phyloP scores from a whole-genome alignment of 1,140 invertebrate genomes.

The Macrosteles quadrilineatus region DNA sequence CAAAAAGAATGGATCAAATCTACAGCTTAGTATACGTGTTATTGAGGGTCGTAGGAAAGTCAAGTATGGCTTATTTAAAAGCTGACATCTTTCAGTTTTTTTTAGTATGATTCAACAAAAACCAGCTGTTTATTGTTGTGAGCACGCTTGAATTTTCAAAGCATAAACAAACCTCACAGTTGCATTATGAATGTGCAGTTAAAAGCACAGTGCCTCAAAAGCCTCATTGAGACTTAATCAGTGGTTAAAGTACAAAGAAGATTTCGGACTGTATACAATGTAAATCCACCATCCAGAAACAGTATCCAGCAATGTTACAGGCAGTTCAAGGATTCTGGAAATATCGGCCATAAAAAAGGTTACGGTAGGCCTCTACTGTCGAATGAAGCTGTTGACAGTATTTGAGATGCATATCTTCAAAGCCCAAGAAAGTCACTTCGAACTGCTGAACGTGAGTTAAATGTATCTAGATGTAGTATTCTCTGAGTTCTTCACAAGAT shows the following conservation, averaged over 20 bases:
- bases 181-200: neutral
- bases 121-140: neutral
- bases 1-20: too few species aligned
- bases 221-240: neutral
- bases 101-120: neutral
- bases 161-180: neutral
- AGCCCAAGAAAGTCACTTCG: neutral
- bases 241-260: neutral
- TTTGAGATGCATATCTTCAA: neutral
- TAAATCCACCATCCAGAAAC: neutral
- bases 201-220: neutral
- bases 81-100: neutral
- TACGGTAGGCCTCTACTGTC: too few species aligned
- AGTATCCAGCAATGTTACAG: neutral
- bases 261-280: neutral
- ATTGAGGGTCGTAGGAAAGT: too few species aligned
- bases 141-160: neutral
- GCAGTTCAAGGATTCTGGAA: neutral
- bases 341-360: too few species aligned
- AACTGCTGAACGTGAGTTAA: conserved; percentile 3
- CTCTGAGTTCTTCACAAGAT: neutral
- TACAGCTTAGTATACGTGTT: too few species aligned
- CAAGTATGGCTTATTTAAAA: too few species aligned
- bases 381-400: neutral
- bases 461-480: neutral